Conservation (phyloP, 1,140 invertebrate species). For the Trachelipus rathkii region DNA sequence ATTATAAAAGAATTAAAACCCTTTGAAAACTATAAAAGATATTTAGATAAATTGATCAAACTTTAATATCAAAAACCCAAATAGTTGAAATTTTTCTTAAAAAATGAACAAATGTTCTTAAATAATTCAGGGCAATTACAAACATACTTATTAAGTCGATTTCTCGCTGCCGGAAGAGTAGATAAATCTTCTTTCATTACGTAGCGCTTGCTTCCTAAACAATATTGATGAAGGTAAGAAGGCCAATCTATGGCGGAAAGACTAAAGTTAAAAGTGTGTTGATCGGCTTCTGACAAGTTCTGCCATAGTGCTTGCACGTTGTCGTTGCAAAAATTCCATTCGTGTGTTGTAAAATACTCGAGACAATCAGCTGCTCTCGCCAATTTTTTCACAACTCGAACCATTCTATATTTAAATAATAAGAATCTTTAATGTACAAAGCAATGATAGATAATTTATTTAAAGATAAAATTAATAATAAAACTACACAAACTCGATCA, state of each 20-base stretch:
- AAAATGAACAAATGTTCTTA: no score
- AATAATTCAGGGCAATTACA: no score
- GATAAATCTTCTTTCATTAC: conserved; percentile 72
- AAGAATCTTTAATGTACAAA: no score
- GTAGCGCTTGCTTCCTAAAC: conserved; percentile 70
- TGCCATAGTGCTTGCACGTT: conserved; percentile 64
- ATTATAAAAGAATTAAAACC: no score
- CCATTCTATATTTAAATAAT: conserved; percentile 27
- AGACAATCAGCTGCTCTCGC: conserved; percentile 70
- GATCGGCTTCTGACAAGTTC: conserved; percentile 60
- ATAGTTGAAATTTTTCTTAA: no score
- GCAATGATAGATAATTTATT: no score
- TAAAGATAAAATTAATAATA: no score
- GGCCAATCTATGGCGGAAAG: conserved; percentile 67
- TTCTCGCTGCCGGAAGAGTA: conserved; percentile 65
- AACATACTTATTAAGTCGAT: conserved; percentile 47
- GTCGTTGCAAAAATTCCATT: conserved; percentile 75
- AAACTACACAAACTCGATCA: no score
- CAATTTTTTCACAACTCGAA: conserved; percentile 70
- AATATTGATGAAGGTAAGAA: conserved; percentile 64
- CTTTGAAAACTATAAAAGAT: no score
- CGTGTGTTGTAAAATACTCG: conserved; percentile 69
- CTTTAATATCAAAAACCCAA: no score
- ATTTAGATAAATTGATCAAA: no score
- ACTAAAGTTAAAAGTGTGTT: conserved; percentile 64